Conservation (phyloP, 2,113 vertebrate genomes). For the Tragulus kanchil region DNA sequence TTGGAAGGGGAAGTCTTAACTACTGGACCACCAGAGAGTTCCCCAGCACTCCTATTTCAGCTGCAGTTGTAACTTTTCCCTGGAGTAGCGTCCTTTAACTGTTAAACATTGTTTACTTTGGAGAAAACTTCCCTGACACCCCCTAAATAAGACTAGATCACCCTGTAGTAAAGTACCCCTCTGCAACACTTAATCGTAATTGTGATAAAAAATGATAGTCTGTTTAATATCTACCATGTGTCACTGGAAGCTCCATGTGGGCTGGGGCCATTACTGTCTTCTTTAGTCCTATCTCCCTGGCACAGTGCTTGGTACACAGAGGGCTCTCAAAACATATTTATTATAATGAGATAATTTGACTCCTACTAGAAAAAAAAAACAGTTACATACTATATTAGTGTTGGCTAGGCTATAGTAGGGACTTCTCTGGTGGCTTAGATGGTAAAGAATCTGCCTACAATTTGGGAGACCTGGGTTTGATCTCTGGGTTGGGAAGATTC, state of each 20-base stretch:
- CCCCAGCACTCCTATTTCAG: not conserved
- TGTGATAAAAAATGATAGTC: not conserved
- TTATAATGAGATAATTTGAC: not conserved
- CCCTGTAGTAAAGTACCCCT: not conserved
- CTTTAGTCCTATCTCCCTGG: not conserved
- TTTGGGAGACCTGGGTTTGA: not conserved
- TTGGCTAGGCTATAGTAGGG: not conserved
- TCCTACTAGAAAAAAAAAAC: not conserved
- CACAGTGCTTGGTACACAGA: not conserved
- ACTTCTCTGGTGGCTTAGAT: not conserved
- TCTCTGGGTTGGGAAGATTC: not conserved
- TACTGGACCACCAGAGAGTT: not conserved
- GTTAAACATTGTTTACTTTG: not conserved
- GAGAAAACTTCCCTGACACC: not conserved
- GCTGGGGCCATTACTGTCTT: not conserved
- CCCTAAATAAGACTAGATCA: not conserved
- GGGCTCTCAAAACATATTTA: not conserved
- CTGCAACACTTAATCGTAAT: not conserved
- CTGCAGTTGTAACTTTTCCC: not conserved
- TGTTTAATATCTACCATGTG: not conserved
- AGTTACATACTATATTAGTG: not conserved
- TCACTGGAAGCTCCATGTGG: not conserved
- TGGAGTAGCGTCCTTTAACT: constrained; percentile 4
- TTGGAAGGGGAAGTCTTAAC: not conserved
- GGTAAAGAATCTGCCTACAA: not conserved